Percentiles rank a stretch among this genome's conserved stretches.
Evolutionary conservation across 1,140 invertebrate species (phyloP).

Genomic region (Saccostrea echinata): DNA sequence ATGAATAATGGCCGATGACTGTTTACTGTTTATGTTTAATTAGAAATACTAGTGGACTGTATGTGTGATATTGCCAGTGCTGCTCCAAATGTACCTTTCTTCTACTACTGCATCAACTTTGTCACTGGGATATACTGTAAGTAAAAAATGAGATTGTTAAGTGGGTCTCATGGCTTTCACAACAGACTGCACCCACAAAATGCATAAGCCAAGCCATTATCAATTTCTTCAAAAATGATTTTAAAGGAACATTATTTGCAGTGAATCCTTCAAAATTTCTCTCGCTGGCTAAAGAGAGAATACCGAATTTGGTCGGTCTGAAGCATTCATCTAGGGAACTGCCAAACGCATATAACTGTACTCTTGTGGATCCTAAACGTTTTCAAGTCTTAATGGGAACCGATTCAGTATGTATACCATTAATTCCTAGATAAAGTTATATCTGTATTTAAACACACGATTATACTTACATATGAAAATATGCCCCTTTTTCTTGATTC

Average conservation of each 20-base stretch:
- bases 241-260: slow-evolving; percentile 78
- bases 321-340: slow-evolving; percentile 79
- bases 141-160: slow-evolving; percentile 37
- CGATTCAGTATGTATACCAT: slow-evolving; percentile 63
- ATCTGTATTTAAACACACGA: too few relatives aligned
- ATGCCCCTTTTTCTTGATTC: too few relatives aligned
- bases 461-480: too few relatives aligned
- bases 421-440: too few relatives aligned
- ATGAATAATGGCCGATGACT: too few relatives aligned
- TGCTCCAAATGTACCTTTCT: slow-evolving; percentile 89
- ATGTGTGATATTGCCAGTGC: slow-evolving; percentile 85
- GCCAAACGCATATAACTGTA: slow-evolving; percentile 63
- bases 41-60: slow-evolving; percentile 85
- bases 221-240: background rate
- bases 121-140: slow-evolving; percentile 82
- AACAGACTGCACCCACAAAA: background rate
- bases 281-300: slow-evolving; percentile 81
- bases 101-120: slow-evolving; percentile 90
- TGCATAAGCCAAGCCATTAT: background rate
- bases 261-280: slow-evolving; percentile 88
- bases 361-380: slow-evolving; percentile 55
- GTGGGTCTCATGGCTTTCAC: too few relatives aligned
- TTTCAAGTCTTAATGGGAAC: slow-evolving; percentile 70
- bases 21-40: slow-evolving; percentile 46
- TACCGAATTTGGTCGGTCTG: slow-evolving; percentile 88